A percentile compares a stretch with the other conserved stretches of the same genome.
Conservation (phyloP, 2,797 vertebrate species). For the Cottoperca gobio region DNA sequence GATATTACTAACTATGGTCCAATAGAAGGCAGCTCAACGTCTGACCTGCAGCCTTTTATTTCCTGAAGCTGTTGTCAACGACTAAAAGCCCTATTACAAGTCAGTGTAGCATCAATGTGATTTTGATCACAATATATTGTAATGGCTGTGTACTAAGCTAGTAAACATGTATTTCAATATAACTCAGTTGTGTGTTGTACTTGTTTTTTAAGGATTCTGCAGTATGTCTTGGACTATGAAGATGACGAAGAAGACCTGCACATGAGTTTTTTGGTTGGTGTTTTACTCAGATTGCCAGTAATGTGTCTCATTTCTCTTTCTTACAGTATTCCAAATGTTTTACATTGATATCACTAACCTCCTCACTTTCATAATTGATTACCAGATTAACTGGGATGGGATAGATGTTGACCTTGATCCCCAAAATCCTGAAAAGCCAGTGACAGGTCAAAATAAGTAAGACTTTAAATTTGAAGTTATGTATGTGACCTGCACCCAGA, state of each 20-base stretch:
- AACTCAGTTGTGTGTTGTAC: neutral
- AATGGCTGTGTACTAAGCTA: neutral
- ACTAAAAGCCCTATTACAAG: too few relatives aligned
- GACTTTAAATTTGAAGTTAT: neutral
- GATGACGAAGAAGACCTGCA: slow-evolving; percentile 84
- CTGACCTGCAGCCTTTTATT: too few relatives aligned
- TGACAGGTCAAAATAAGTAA: slow-evolving; percentile 80
- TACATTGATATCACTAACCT: neutral
- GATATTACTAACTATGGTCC: too few relatives aligned
- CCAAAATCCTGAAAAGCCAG: slow-evolving; percentile 58
- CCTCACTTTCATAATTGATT: neutral
- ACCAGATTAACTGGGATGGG: slow-evolving; percentile 73
- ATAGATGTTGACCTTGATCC: slow-evolving; percentile 74
- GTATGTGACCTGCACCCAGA: fast-evolving
- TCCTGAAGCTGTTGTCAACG: too few relatives aligned
- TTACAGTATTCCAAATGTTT: neutral
- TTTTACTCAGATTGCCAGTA: neutral
- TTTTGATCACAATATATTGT: neutral
- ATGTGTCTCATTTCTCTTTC: neutral
- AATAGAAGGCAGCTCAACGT: too few relatives aligned
- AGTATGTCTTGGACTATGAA: slow-evolving; percentile 85
- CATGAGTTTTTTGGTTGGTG: slow-evolving; percentile 87
- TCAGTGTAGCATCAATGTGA: too few relatives aligned
- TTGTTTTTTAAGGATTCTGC: slow-evolving; percentile 84
- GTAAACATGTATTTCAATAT: neutral